phyloP scores from a whole-genome alignment of 2,888 invertebrate genomes.

The Nipponacmea schrenckii region DNA sequence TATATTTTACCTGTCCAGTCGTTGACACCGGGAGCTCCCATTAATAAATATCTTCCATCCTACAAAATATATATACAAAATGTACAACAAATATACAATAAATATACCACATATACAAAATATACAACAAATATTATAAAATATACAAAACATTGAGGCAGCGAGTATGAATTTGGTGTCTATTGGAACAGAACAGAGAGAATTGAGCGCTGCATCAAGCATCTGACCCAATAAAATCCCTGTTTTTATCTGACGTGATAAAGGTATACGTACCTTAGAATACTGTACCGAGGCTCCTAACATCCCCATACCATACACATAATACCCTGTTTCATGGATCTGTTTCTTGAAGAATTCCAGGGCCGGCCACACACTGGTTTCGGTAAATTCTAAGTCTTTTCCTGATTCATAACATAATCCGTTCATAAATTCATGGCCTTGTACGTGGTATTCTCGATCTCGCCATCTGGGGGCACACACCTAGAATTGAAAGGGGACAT shows the following conservation, averaged over 20 bases:
- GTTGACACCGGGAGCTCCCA: slow-evolving; percentile 55
- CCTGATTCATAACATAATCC: slow-evolving; percentile 53
- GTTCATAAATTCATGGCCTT: slow-evolving; percentile 48
- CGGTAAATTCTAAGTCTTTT: slow-evolving; percentile 35
- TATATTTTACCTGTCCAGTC: slow-evolving; percentile 52
- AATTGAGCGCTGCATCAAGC: too few species aligned
- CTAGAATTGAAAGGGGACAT: slow-evolving; percentile 40
- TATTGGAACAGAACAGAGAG: too few species aligned
- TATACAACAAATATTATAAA: too few species aligned
- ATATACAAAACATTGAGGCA: too few species aligned
- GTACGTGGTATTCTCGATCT: slow-evolving; percentile 41
- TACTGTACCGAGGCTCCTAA: slow-evolving; percentile 41
- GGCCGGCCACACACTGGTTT: slow-evolving; percentile 44
- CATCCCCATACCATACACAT: slow-evolving; percentile 39
- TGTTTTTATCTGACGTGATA: too few species aligned
- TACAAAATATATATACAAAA: slow-evolving; percentile 11
- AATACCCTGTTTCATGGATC: slow-evolving; percentile 27
- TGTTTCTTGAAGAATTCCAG: slow-evolving; percentile 45
- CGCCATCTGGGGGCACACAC: slow-evolving; percentile 58
- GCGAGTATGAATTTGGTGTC: too few species aligned
- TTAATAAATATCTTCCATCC: slow-evolving; percentile 39
- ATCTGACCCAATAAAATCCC: too few species aligned
- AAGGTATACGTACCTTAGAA: slow-evolving; percentile 30
- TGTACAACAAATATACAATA: not conserved
- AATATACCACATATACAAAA: not conserved